A percentile compares a stretch with the other conserved stretches of the same genome.
phyloP scores from a whole-genome alignment of 2,113 vertebrate species.

The Saccopteryx leptura region DNA sequence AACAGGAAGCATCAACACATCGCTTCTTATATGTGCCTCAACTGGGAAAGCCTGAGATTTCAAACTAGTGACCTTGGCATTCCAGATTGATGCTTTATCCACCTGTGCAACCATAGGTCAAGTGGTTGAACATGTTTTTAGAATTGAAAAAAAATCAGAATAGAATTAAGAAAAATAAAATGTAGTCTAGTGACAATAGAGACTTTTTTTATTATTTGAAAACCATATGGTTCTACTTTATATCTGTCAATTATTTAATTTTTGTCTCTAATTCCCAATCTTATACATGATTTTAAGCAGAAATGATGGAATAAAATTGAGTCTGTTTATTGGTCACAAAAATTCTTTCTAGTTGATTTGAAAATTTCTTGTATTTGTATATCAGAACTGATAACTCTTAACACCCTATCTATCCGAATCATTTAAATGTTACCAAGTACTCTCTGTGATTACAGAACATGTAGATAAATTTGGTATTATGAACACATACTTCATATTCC shows the following conservation, averaged over 20 bases:
- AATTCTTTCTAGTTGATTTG: not conserved
- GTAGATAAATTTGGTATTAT: conserved; percentile 71
- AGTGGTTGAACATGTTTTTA: not conserved
- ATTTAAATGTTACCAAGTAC: conserved; percentile 66
- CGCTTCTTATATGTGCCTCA: no score
- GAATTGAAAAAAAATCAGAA: not conserved
- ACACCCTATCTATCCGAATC: conserved; percentile 46
- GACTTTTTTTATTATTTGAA: conserved; percentile 14
- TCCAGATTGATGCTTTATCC: no score
- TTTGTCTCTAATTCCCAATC: not conserved
- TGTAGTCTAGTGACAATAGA: not conserved
- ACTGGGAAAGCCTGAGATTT: no score
- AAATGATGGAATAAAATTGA: not conserved
- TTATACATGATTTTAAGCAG: conserved; percentile 21
- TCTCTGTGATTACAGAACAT: conserved; percentile 63
- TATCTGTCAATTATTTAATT: conserved; percentile 7
- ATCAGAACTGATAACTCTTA: conserved; percentile 63
- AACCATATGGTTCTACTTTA: not conserved
- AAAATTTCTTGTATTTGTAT: conserved; percentile 28
- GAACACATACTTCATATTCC: conserved; percentile 62
- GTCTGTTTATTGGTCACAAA: not conserved
- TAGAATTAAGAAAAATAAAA: not conserved
- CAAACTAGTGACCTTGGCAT: no score
- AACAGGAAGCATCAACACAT: no score
- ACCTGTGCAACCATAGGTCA: no score